phyloP scores from a whole-genome alignment of 2,888 invertebrate genomes.

The Epistrophe eligans region DNA sequence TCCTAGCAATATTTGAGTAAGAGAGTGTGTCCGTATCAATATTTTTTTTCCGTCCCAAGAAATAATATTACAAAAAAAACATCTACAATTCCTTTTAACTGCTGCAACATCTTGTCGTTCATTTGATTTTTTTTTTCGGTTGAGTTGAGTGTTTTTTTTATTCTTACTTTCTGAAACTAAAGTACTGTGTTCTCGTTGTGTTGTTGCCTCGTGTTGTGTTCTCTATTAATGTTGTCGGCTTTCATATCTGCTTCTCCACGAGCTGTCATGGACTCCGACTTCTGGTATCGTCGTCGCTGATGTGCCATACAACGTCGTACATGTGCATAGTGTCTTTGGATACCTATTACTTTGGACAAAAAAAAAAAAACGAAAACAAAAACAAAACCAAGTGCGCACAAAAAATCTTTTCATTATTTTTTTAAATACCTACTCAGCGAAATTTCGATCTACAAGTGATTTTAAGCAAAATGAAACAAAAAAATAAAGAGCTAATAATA shows the following conservation, averaged over 20 bases:
- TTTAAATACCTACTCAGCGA: not conserved
- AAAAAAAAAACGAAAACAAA: not conserved
- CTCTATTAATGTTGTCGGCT: constrained; percentile 3
- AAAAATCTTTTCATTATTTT: not conserved
- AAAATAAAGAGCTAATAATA: constrained; percentile 20
- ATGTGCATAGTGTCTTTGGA: constrained; percentile 25
- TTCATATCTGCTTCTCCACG: constrained; percentile 17
- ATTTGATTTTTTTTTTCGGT: constrained; percentile 17
- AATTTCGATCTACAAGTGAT: constrained; percentile 14
- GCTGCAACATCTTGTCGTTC: constrained; percentile 6
- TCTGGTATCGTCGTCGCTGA: not conserved
- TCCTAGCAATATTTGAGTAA: not conserved
- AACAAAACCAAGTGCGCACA: constrained; percentile 22
- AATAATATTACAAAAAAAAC: not conserved
- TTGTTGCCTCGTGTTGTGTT: constrained; percentile 25
- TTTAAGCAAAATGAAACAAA: constrained; percentile 9
- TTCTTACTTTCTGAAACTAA: constrained; percentile 1
- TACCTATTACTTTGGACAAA: not conserved
- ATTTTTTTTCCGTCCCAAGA: not conserved
- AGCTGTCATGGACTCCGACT: constrained; percentile 9
- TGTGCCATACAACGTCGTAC: constrained; percentile 6
- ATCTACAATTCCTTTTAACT: constrained; percentile 1
- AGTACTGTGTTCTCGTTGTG: constrained; percentile 9
- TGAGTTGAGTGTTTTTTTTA: constrained; percentile 2
- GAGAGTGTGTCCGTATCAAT: not conserved